Base-by-base conservation (phyloP, 1,140 invertebrate species). In the Tetramorium simillimum region DNA sequence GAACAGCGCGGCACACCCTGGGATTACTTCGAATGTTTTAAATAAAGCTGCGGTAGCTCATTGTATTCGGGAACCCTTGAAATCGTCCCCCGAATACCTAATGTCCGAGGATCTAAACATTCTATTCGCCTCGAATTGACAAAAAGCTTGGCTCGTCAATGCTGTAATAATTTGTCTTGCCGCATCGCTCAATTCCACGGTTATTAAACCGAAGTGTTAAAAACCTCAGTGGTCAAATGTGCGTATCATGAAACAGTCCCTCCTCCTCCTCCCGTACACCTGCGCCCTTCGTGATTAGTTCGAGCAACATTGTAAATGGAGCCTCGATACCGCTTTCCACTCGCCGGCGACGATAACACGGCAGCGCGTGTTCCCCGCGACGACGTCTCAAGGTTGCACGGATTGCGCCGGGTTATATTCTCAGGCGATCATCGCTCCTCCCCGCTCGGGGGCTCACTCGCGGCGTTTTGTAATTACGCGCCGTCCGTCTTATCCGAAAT, bases 381-480 rank as follows among this genome's bases (percentile, higher is more conserved):
- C 33, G 69, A 84, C 67, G 78, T 75, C 24, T 84, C 86, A 87
- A 87, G 86, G 86, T 63, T 84, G 67, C 67, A 46, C 75, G 76
- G 65, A 51, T 81, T 65, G 63, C 56, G n/a, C 58, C 40, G 56
- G 46, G 46, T 58, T 82, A 73, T 82, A 82, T 82, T 82, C 80
- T 73, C 85, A 72, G 75, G 53, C 63, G 75, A 80, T 84, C 69
- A 82, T 82, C 77, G 77, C 53, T 82, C 63, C 43, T 46, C 33
- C 51, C 56, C 2, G 43, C 21, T 12, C 72, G 72, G 16, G 16
- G 67, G 46, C 43, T 51, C 51, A 72, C n/a, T 69, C 46, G 65
- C 53, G 70, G 80, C 72, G 63, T 84, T 87, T 87, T 67, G 60
- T 76, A 87, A 87, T 87, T 87, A 85, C 80, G 24, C 58, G 24